Conservation (phyloP, 2,797 vertebrate genomes). For the Pangasius djambal region DNA sequence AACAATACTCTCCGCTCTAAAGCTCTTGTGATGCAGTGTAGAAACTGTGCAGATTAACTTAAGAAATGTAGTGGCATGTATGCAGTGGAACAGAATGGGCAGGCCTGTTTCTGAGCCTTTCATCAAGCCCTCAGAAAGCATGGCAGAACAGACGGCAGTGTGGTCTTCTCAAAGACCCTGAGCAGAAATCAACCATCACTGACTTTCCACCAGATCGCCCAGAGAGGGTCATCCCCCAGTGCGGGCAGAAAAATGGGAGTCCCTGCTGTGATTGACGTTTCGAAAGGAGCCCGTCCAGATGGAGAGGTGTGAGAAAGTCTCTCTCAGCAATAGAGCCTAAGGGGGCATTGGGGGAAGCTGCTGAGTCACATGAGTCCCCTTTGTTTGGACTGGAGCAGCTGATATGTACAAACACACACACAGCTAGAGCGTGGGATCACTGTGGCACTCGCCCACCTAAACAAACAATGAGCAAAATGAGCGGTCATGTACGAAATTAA, state of each 20-base stretch:
- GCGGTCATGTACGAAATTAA: constrained; percentile 51
- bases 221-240: constrained; percentile 58
- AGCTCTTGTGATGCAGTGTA: neutral
- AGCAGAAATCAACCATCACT: constrained; percentile 50
- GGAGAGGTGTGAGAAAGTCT: constrained; percentile 70
- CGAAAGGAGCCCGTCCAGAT: constrained; percentile 71
- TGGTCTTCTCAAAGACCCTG: constrained; percentile 25
- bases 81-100: neutral
- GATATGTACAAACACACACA: constrained; percentile 62
- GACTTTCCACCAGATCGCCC: constrained; percentile 54
- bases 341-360: constrained; percentile 56
- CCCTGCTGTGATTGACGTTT: constrained; percentile 68
- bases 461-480: constrained; percentile 59
- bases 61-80: neutral
- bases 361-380: constrained; percentile 64
- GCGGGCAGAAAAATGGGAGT: constrained; percentile 57
- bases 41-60: neutral
- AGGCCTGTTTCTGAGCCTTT: neutral
- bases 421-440: constrained; percentile 56
- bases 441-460: constrained; percentile 56
- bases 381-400: constrained; percentile 63
- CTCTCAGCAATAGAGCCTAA: constrained; percentile 60
- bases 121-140: neutral
- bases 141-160: constrained; percentile 16
- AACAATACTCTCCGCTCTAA: neutral